Evolutionary conservation across 2,888 invertebrate species (phyloP), one percentile per base, ranked within the genome.

Genomic region (Steinernema scapterisci): DNA sequence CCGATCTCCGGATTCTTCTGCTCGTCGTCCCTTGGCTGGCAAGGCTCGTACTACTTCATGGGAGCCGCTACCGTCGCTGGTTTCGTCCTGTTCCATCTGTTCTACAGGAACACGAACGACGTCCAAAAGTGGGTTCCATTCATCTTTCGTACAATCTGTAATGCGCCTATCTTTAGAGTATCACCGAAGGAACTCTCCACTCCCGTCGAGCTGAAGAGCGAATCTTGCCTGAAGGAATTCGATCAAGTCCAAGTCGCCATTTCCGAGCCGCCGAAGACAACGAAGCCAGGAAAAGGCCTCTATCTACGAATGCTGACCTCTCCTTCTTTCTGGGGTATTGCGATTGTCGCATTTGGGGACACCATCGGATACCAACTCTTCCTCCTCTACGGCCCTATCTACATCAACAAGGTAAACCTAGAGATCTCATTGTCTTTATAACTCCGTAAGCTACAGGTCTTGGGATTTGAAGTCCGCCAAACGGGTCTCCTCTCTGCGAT

Each of bases 281-380:
- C 2, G 21, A 52, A 21, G 23, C 19, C 2, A 1, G 11, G 52
- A 38, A 52, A 52, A n/a, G 77, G 78, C 9, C 80, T 79, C 0
- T 80, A 80, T 45, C n/a, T 70, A 0, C 76, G 73, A 7, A 77
- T 80, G 1, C 76, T 78, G 23, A 70, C 72, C 0, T 74, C 74
- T 5, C 54, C 51, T 19, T 43, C 75, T n/a, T 74, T 75, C 25
- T 46, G 74, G 54, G 75, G 75, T 13, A 63, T 63, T 31, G 27
- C 27, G 31, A 63, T 63, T 31, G 63, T 63, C 27, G 63, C 63
- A 1, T 38, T 73, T 19, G 73, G 73, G 9, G 73, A 54, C 16
- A 54, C 43, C 6, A 25, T 52, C 9, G 73, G 73, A 9, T 73
- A 43, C 44, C 54, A 54, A 5, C 21, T 73, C 2, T 73, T 73